These are phyloP conservation scores for Hypsibius dujardini DNA, from an alignment of 1,140 invertebrate species.

Conservation along the genomic window DNA sequence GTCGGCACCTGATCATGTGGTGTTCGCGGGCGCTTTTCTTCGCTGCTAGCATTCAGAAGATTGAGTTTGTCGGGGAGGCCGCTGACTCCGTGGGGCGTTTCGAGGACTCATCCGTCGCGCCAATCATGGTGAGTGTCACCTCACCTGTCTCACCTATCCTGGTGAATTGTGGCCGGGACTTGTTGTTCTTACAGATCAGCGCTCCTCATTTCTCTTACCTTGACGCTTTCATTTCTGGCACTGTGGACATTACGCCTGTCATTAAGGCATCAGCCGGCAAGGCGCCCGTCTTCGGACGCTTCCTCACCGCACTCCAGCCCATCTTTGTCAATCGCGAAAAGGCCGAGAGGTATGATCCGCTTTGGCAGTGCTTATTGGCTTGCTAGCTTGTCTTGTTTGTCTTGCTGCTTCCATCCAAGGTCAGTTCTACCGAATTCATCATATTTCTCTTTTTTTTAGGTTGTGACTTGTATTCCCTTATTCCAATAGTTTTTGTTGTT, in stretches of 20 bases:
- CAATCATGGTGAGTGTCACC: not conserved
- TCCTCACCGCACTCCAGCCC: not conserved
- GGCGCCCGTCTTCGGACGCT: not conserved
- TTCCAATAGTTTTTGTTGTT: not conserved
- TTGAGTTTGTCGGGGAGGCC: not conserved
- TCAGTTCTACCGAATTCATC: too few relatives aligned
- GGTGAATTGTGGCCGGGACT: slow-evolving; percentile 2
- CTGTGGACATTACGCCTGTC: slow-evolving; percentile 4
- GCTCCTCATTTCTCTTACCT: slow-evolving; percentile 6
- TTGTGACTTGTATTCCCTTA: too few relatives aligned
- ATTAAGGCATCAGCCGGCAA: not conserved
- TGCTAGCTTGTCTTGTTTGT: not conserved
- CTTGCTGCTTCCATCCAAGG: not conserved
- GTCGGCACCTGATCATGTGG: not conserved
- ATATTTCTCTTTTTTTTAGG: too few relatives aligned
- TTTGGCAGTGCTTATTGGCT: not conserved
- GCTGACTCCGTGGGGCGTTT: not conserved
- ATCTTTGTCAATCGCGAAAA: slow-evolving; percentile 6
- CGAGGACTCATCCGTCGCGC: not conserved
- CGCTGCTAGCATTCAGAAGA: not conserved
- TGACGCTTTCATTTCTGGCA: not conserved
- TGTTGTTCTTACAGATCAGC: not conserved
- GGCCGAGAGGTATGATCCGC: not conserved
- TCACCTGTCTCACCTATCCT: not conserved
- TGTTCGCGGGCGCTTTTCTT: not conserved